Evolutionary conservation across 2,888 invertebrate genomes (phyloP).

Genomic region (Linnaemya tessellans): DNA sequence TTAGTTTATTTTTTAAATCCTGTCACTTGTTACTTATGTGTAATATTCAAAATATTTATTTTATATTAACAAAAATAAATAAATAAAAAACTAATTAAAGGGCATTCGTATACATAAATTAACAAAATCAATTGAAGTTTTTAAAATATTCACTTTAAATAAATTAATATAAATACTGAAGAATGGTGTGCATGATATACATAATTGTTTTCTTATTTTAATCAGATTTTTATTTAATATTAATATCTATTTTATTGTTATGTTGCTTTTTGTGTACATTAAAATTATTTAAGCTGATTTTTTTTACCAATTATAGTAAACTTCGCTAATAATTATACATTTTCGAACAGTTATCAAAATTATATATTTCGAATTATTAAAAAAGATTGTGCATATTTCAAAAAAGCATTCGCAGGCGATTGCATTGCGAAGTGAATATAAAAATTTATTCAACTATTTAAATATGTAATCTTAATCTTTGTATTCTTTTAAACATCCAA

Average conservation of each 20-base stretch:
- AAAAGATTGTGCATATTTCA: neutral
- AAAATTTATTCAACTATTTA: neutral
- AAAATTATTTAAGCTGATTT: conserved; percentile 40
- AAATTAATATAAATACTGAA: neutral
- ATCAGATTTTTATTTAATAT: conserved; percentile 16
- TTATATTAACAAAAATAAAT: conserved; percentile 18
- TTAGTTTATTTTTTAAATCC: conserved; percentile 8
- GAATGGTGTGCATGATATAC: neutral
- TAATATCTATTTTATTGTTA: conserved; percentile 39
- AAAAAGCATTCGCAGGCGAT: conserved; percentile 24
- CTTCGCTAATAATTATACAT: conserved; percentile 46
- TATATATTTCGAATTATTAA: conserved; percentile 17
- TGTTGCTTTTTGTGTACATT: conserved; percentile 31
- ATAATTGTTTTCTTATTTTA: conserved; percentile 13
- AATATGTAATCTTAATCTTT: neutral
- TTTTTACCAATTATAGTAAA: conserved; percentile 46
- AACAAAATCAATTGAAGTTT: conserved; percentile 16
- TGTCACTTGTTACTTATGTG: conserved; percentile 64
- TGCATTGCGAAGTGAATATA: neutral
- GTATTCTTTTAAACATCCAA: neutral
- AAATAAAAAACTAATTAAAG: neutral
- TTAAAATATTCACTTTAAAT: conserved; percentile 8
- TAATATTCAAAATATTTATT: conserved; percentile 44
- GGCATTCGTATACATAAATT: neutral
- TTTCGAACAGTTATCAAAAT: conserved; percentile 31